phyloP scores from a whole-genome alignment of 2,888 invertebrate genomes.

The Endotricha flammealis region DNA sequence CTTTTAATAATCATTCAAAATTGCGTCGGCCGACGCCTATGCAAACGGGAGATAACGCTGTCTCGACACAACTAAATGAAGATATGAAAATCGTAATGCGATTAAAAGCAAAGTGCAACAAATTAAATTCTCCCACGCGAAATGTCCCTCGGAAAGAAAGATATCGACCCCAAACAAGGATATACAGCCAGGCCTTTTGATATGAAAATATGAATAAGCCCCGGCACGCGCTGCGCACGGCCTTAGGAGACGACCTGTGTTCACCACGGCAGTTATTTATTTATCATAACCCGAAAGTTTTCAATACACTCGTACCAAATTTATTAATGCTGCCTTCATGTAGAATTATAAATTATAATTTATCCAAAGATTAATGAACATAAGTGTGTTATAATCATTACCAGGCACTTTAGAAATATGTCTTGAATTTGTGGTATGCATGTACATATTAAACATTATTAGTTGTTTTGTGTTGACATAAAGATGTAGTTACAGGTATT shows the following conservation, averaged over 20 bases:
- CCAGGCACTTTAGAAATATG: conserved; percentile 42
- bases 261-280: conserved; percentile 60
- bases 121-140: conserved; percentile 74
- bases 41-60: conserved; percentile 47
- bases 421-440: conserved; percentile 51
- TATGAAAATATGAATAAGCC: conserved; percentile 75
- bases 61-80: conserved; percentile 37
- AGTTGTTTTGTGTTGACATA: conserved; percentile 32
- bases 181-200: conserved; percentile 70
- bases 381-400: conserved; percentile 57
- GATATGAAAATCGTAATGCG: conserved; percentile 57
- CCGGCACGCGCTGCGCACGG: conserved; percentile 67
- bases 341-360: conserved; percentile 61
- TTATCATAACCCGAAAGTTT: conserved; percentile 60
- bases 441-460: conserved; percentile 42
- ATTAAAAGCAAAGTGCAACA: conserved; percentile 65
- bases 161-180: conserved; percentile 61
- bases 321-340: conserved; percentile 50
- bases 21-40: conserved; percentile 33
- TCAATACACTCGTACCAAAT: conserved; percentile 61
- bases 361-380: conserved; percentile 59
- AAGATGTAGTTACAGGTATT: conserved; percentile 6
- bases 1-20: conserved; percentile 20
- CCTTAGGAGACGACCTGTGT: conserved; percentile 58
- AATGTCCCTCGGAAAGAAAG: conserved; percentile 59